Percentiles rank a stretch among this genome's conserved stretches.
phyloP scores from a whole-genome alignment of 2,888 invertebrate species.

The Eretmocerus hayati region DNA sequence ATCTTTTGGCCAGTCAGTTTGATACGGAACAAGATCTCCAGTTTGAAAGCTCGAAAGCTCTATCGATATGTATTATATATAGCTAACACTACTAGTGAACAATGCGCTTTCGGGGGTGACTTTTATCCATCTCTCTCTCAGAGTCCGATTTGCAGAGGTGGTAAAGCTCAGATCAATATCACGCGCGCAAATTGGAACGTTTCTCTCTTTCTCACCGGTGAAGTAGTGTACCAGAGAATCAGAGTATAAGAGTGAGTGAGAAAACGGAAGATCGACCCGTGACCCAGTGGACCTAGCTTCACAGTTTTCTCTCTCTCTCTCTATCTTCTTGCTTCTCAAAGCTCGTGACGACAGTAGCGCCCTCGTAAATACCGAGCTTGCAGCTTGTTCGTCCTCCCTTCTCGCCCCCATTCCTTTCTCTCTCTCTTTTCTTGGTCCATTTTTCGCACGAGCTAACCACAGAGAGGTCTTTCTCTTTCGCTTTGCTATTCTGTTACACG shows the following conservation, averaged over 20 bases:
- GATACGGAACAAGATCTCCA: no score
- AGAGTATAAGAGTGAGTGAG: not conserved
- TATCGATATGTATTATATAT: no score
- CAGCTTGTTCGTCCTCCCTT: not conserved
- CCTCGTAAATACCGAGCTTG: slow-evolving; percentile 23
- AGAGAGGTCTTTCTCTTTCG: no score
- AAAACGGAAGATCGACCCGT: slow-evolving; percentile 41
- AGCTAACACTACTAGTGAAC: no score
- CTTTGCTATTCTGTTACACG: no score
- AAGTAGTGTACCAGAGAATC: not conserved
- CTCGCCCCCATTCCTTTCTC: not conserved
- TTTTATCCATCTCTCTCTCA: no score
- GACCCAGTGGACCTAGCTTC: slow-evolving; percentile 46
- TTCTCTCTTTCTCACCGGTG: slow-evolving; percentile 11
- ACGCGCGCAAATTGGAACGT: slow-evolving; percentile 27
- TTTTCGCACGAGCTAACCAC: no score
- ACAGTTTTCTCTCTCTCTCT: slow-evolving; percentile 21
- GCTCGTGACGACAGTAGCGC: slow-evolving; percentile 24
- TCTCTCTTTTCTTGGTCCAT: no score
- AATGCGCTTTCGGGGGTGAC: no score
- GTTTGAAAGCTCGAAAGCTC: no score
- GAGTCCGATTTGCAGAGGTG: no score
- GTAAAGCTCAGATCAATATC: slow-evolving; percentile 27
- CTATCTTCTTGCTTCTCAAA: not conserved
- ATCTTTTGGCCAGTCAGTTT: no score